A percentile compares a stretch with the other conserved stretches of the same genome.
phyloP scores from a whole-genome alignment of 2,113 vertebrate genomes.

The Puffinus mauretanicus region DNA sequence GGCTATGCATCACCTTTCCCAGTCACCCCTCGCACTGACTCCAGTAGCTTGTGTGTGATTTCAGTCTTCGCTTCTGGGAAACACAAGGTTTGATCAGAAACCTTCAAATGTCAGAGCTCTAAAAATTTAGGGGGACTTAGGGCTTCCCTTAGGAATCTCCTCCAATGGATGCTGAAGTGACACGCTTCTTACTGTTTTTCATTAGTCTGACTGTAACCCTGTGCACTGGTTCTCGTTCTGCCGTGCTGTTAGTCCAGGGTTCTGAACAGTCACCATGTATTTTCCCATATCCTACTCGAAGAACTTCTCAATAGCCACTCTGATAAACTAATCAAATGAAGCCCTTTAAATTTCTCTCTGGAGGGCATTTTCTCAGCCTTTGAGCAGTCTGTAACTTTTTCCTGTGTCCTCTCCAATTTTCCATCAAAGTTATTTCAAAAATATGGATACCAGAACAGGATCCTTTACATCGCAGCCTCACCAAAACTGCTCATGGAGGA shows the following conservation, averaged over 20 bases:
- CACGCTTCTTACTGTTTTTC: accelerated
- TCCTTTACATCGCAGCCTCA: background rate
- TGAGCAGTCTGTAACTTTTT: background rate
- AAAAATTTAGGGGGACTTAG: background rate
- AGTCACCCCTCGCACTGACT: background rate
- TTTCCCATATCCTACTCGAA: background rate
- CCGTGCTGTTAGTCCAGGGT: background rate
- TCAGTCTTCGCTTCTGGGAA: background rate
- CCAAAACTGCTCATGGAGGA: background rate
- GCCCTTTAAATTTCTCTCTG: background rate
- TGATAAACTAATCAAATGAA: background rate
- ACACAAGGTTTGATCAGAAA: background rate
- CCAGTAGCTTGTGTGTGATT: background rate
- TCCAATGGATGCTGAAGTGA: background rate
- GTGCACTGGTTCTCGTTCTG: background rate
- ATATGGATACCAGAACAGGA: background rate
- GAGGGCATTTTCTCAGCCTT: background rate
- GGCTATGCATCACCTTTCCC: background rate
- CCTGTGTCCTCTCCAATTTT: background rate
- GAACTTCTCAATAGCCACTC: background rate
- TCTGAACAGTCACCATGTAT: background rate
- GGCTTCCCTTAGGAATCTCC: background rate
- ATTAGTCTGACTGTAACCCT: background rate
- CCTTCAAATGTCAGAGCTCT: accelerated
- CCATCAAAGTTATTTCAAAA: background rate